These are phyloP conservation scores for Teinopalpus imperialis DNA, from an alignment of 2,888 invertebrate genomes.

Conservation along the genomic window DNA sequence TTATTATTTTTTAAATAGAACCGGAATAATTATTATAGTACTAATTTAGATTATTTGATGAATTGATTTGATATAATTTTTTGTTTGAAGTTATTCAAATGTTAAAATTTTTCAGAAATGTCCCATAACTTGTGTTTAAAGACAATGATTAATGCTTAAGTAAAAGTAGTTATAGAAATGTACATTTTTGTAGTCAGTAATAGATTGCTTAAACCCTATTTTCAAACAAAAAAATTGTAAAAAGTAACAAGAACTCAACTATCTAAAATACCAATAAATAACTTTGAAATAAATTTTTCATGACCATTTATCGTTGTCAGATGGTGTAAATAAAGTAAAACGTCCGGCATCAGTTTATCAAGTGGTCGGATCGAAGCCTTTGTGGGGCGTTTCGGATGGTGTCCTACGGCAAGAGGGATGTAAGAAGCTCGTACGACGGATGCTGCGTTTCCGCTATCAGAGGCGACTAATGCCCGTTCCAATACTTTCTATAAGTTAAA, in stretches of 20 bases:
- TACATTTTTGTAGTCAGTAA: not conserved
- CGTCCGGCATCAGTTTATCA: slow-evolving; percentile 63
- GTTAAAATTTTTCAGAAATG: too few relatives aligned
- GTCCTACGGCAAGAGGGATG: slow-evolving; percentile 54
- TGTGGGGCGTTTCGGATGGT: slow-evolving; percentile 59
- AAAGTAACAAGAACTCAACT: slow-evolving; percentile 4
- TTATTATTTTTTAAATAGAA: not conserved
- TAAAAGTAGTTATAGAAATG: too few relatives aligned
- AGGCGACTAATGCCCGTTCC: slow-evolving; percentile 45
- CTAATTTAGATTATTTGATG: too few relatives aligned
- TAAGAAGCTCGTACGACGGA: slow-evolving; percentile 50
- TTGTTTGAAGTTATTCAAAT: too few relatives aligned
- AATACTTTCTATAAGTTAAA: slow-evolving; percentile 34
- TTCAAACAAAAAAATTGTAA: slow-evolving; percentile 1
- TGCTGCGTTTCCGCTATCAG: slow-evolving; percentile 49
- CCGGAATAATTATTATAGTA: not conserved
- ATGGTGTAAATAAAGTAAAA: slow-evolving; percentile 55
- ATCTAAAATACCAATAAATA: slow-evolving; percentile 11
- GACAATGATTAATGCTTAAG: too few relatives aligned
- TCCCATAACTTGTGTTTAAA: too few relatives aligned
- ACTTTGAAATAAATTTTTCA: slow-evolving; percentile 36
- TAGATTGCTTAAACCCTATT: not conserved
- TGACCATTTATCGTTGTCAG: slow-evolving; percentile 32
- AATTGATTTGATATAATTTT: too few relatives aligned
- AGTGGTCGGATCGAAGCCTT: slow-evolving; percentile 45